Percentiles rank a stretch among this genome's conserved stretches.
Conservation (phyloP, 2,797 vertebrate species). For the Calcarius lapponicus region DNA sequence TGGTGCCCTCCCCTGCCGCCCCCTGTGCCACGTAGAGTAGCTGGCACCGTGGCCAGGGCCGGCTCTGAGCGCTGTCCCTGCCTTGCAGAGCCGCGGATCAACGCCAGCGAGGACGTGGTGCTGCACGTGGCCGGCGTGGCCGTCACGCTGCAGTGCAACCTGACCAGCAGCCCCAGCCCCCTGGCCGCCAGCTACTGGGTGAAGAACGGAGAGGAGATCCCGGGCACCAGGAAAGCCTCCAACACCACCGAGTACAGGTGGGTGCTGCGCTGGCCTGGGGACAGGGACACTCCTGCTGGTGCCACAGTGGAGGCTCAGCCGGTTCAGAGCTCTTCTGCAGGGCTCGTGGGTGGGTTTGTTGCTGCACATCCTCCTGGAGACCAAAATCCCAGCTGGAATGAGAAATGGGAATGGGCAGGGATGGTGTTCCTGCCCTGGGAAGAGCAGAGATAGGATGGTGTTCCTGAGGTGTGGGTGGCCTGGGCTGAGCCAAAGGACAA, state of each 20-base stretch:
- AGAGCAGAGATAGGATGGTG: too few relatives aligned
- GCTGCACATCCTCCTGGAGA: too few relatives aligned
- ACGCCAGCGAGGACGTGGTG: conserved; percentile 86
- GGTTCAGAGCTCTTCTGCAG: too few relatives aligned
- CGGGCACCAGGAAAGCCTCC: conserved; percentile 79
- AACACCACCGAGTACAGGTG: conserved; percentile 72
- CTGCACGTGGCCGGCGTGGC: conserved; percentile 68
- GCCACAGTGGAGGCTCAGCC: not conserved
- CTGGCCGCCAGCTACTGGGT: conserved; percentile 90
- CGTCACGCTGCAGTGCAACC: conserved; percentile 89
- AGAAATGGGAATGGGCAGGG: too few relatives aligned
- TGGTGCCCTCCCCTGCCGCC: conserved; percentile 53
- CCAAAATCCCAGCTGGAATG: too few relatives aligned
- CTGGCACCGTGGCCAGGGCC: accelerated
- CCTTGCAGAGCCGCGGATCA: conserved; percentile 95
- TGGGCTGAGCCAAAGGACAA: not conserved
- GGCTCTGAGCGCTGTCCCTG: not conserved
- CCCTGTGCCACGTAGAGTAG: not conserved
- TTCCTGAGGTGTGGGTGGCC: too few relatives aligned
- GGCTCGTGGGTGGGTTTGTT: too few relatives aligned
- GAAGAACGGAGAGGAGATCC: conserved; percentile 91
- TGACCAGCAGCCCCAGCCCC: conserved; percentile 84
- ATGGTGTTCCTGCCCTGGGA: too few relatives aligned
- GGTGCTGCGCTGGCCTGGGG: not conserved
- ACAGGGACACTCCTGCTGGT: not conserved